Percentiles rank a stretch among this genome's conserved stretches.
These are phyloP conservation scores for Silurus lanzhouensis DNA, from an alignment of 2,797 vertebrate genomes.

Conservation along the genomic window DNA sequence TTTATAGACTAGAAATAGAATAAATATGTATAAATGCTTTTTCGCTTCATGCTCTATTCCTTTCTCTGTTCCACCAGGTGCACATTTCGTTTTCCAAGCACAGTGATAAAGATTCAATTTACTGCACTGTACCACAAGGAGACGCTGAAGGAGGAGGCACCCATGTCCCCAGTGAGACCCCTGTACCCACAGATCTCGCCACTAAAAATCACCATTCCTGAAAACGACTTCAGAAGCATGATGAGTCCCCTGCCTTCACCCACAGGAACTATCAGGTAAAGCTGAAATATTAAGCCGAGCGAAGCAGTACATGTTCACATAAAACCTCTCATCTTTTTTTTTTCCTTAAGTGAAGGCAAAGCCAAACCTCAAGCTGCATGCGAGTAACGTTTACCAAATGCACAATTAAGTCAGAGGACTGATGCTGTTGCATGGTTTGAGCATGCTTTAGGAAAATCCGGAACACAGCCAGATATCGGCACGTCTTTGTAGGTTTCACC, in stretches of 20 bases:
- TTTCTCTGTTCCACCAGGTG: slow-evolving; percentile 74
- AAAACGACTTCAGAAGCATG: slow-evolving; percentile 88
- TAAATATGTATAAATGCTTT: neutral
- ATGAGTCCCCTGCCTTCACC: slow-evolving; percentile 93
- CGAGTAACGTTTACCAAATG: neutral
- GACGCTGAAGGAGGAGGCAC: slow-evolving; percentile 77
- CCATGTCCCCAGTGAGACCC: slow-evolving; percentile 77
- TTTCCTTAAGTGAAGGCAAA: neutral
- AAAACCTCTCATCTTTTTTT: neutral
- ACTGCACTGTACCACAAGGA: slow-evolving; percentile 84
- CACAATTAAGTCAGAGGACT: neutral
- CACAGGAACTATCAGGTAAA: slow-evolving; percentile 95
- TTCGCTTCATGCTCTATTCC: neutral
- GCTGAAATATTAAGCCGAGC: neutral
- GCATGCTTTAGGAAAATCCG: neutral
- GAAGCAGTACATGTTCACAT: too few species aligned
- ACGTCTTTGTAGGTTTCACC: neutral
- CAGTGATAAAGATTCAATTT: slow-evolving; percentile 97
- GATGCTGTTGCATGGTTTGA: neutral
- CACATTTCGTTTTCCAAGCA: slow-evolving; percentile 96
- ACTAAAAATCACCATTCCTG: slow-evolving; percentile 97
- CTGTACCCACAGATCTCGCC: slow-evolving; percentile 96
- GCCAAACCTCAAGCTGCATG: neutral
- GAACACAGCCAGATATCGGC: neutral
- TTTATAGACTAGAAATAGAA: too few species aligned